A percentile compares a stretch with the other conserved stretches of the same genome.
Evolutionary conservation across 1,140 invertebrate genomes (phyloP).

Genomic region (Danaus melanippus): DNA sequence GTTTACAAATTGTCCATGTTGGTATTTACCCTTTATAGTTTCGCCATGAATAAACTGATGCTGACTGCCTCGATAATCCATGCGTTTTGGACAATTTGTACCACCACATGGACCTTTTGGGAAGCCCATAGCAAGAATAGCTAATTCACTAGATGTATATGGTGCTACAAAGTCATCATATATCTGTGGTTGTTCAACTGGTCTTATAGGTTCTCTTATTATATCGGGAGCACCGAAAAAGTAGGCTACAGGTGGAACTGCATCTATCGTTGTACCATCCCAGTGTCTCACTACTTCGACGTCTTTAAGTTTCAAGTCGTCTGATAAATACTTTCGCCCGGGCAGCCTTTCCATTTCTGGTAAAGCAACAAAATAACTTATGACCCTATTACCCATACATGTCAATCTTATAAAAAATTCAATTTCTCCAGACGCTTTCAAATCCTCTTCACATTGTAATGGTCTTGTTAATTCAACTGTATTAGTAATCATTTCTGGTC

Average conservation of each 20-base stretch:
- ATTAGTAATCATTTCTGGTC: conserved; percentile 54
- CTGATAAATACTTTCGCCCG: conserved; percentile 56
- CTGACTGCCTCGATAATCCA: conserved; percentile 58
- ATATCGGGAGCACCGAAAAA: conserved; percentile 61
- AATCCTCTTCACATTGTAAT: conserved; percentile 60
- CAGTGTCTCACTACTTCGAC: conserved; percentile 61
- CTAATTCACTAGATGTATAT: conserved; percentile 50
- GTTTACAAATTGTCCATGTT: conserved; percentile 59
- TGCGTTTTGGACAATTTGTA: conserved; percentile 60
- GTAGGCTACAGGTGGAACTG: conserved; percentile 52
- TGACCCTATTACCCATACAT: conserved; percentile 54
- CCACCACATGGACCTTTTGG: conserved; percentile 65
- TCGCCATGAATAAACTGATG: conserved; percentile 60
- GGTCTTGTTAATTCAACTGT: conserved; percentile 49
- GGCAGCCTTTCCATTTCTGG: conserved; percentile 64
- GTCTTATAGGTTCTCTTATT: conserved; percentile 45
- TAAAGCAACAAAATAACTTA: conserved; percentile 55
- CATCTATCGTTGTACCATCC: conserved; percentile 57
- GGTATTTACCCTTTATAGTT: conserved; percentile 51
- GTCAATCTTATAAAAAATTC: conserved; percentile 55
- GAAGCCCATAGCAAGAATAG: conserved; percentile 62
- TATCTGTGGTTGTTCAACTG: conserved; percentile 36
- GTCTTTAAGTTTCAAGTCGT: conserved; percentile 59
- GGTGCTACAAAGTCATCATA: conserved; percentile 59
- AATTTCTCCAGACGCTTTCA: conserved; percentile 59